phyloP scores from a whole-genome alignment of 2,797 vertebrate species.

The Rhinogobio ventralis region DNA sequence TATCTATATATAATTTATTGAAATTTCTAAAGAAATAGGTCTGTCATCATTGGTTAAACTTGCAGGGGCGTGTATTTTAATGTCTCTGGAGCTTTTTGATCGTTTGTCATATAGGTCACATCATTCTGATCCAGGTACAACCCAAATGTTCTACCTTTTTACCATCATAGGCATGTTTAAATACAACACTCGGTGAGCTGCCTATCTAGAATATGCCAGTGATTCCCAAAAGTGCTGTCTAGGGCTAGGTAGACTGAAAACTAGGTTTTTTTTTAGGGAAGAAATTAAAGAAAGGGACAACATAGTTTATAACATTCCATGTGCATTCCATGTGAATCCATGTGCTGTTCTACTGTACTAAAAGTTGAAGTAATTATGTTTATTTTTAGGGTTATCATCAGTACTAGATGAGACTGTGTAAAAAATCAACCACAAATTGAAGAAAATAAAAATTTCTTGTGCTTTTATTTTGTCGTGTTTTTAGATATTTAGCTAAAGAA shows the following conservation, averaged over 20 bases:
- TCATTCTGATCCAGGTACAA: not conserved
- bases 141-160: not conserved
- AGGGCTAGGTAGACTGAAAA: not conserved
- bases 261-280: not conserved
- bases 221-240: not conserved
- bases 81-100: not conserved
- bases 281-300: not conserved
- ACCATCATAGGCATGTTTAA: not conserved
- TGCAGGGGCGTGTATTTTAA: not conserved
- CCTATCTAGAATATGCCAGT: not conserved
- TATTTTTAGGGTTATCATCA: not conserved
- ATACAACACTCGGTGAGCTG: not conserved
- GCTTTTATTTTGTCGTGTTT: not conserved
- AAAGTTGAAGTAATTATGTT: not conserved
- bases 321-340: no score
- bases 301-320: not conserved
- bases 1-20: not conserved
- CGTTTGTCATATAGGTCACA: not conserved
- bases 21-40: not conserved
- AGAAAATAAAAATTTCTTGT: not conserved
- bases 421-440: not conserved
- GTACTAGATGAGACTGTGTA: not conserved
- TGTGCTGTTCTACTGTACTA: no score
- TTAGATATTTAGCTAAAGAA: not conserved
- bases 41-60: constrained; percentile 1